Evolutionary conservation across 2,888 invertebrate species (phyloP).

Genomic region (Herminia tarsipennalis): DNA sequence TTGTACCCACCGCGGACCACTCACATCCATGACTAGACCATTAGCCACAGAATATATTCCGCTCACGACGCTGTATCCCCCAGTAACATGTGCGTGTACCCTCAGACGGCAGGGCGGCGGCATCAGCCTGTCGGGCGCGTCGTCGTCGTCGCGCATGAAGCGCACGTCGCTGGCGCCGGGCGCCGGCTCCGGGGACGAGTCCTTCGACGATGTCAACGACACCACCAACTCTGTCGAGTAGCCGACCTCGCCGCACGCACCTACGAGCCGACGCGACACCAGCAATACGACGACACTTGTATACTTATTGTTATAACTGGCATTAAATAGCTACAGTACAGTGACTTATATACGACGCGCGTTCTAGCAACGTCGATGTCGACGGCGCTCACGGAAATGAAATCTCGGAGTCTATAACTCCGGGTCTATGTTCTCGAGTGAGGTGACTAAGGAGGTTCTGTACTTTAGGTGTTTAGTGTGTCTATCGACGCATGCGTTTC

Average conservation of each 20-base stretch:
- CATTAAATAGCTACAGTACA: too few relatives aligned
- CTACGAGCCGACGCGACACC: neutral
- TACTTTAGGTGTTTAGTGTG: too few relatives aligned
- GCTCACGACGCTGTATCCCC: too few relatives aligned
- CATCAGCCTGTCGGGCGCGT: constrained; percentile 86
- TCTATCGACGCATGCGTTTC: constrained; percentile 10
- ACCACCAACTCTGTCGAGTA: constrained; percentile 90
- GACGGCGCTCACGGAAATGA: too few relatives aligned
- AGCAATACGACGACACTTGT: neutral
- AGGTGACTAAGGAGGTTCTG: too few relatives aligned
- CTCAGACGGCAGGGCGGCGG: constrained; percentile 83
- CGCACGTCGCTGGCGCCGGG: constrained; percentile 89
- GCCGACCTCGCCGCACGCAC: constrained; percentile 2
- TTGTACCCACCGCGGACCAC: too few relatives aligned
- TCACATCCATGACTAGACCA: too few relatives aligned
- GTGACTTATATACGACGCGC: too few relatives aligned
- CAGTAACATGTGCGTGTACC: neutral
- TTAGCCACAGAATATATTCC: too few relatives aligned
- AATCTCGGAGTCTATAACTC: too few relatives aligned
- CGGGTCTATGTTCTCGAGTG: too few relatives aligned
- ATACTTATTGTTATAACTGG: neutral
- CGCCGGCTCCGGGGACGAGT: constrained; percentile 90
- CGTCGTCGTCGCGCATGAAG: constrained; percentile 88
- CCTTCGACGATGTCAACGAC: constrained; percentile 90
- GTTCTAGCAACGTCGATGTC: too few relatives aligned